Evolutionary conservation across 1,140 invertebrate species (phyloP).

Genomic region (Drosophila navojoa): DNA sequence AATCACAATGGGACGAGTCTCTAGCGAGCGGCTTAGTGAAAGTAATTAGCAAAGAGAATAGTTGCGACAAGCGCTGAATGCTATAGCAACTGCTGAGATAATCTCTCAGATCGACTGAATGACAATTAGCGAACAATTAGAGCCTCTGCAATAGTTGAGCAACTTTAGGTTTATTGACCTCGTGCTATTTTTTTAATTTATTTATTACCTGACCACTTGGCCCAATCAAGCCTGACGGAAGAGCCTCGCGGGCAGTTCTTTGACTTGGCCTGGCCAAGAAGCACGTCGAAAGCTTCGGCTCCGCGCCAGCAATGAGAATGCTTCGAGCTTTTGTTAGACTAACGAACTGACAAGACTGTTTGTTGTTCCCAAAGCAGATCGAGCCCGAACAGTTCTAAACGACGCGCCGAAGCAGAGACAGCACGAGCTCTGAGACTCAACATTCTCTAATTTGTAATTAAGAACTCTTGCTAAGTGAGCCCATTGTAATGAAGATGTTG

Average conservation of each 20-base stretch:
- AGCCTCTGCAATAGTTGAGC: neutral
- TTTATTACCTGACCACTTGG: neutral
- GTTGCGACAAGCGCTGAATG: conserved; percentile 1
- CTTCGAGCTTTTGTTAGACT: conserved; percentile 52
- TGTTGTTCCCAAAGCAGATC: conserved; percentile 8
- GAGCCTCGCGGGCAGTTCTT: conserved; percentile 60
- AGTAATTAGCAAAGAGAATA: conserved; percentile 34
- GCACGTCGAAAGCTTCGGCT: conserved; percentile 33
- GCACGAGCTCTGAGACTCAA: conserved; percentile 29
- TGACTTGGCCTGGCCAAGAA: conserved; percentile 48
- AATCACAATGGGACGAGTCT: neutral
- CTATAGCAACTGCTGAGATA: neutral
- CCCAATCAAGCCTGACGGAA: conserved; percentile 29
- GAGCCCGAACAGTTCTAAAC: conserved; percentile 54
- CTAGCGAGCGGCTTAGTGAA: conserved; percentile 27
- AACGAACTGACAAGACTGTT: conserved; percentile 15
- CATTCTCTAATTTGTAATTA: neutral
- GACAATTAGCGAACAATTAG: conserved; percentile 20
- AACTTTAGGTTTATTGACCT: conserved; percentile 58
- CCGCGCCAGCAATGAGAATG: conserved; percentile 1
- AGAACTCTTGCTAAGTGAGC: too few species aligned
- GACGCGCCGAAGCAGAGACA: conserved; percentile 52
- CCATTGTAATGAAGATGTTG: conserved; percentile 25
- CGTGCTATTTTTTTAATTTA: neutral
- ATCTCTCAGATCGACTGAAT: neutral